Evolutionary conservation across 2,888 invertebrate species (phyloP).

Genomic region (Plebejus melissa): DNA sequence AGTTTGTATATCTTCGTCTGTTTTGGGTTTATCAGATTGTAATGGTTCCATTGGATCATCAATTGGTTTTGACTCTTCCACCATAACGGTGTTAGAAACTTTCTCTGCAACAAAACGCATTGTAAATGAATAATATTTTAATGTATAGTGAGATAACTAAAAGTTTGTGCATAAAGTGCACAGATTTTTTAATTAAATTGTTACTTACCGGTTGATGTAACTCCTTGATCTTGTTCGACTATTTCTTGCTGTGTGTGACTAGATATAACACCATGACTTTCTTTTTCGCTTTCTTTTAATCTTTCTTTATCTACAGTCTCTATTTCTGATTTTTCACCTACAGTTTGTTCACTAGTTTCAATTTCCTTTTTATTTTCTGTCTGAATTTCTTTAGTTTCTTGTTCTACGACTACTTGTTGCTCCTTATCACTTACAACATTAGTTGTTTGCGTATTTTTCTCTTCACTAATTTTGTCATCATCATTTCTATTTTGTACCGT

Average conservation of each 20-base stretch:
- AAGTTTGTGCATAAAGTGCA: too few species aligned
- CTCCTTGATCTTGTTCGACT: not conserved
- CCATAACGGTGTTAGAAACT: not conserved
- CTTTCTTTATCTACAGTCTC: not conserved
- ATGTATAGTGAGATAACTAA: not conserved
- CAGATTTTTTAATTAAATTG: not conserved
- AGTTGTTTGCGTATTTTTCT: not conserved
- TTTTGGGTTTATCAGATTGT: not conserved
- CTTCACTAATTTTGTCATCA: not conserved
- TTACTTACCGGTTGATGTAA: not conserved
- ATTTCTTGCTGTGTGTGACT: not conserved
- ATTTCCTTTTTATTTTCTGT: not conserved
- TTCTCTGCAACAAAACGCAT: not conserved
- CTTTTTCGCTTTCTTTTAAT: not conserved
- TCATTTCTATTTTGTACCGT: not conserved
- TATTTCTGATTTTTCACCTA: not conserved
- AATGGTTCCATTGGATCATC: conserved; percentile 37
- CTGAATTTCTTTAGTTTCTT: conserved; percentile 2
- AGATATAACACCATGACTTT: not conserved
- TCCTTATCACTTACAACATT: not conserved
- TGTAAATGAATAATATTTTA: not conserved
- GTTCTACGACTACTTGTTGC: not conserved
- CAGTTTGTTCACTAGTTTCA: not conserved
- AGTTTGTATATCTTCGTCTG: not conserved
- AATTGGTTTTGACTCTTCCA: conserved; percentile 34